phyloP scores from a whole-genome alignment of 2,888 invertebrate species.

The Iselma pallidipennis region DNA sequence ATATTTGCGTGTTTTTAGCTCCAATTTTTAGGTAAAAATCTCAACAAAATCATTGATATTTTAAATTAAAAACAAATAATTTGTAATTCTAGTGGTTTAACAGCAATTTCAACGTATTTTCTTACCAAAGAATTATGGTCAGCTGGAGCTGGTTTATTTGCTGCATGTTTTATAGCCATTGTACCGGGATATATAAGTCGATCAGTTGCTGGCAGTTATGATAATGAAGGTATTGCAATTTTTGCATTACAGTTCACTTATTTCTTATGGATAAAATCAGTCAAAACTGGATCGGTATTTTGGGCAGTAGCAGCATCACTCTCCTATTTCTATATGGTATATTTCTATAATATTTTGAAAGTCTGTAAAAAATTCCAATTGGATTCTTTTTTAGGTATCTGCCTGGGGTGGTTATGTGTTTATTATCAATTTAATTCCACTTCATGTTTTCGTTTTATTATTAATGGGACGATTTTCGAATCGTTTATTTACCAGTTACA shows the following conservation, averaged over 20 bases:
- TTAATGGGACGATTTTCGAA: conserved; percentile 95
- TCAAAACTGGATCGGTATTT: conserved; percentile 96
- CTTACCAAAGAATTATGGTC: conserved; percentile 98
- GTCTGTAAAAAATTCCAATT: not conserved
- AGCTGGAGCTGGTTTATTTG: conserved; percentile 94
- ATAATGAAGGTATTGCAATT: conserved; percentile 99
- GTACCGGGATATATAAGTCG: conserved; percentile 99
- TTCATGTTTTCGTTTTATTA: conserved; percentile 93
- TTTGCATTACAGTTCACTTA: conserved; percentile 99
- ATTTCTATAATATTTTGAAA: conserved; percentile 30
- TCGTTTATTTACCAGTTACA: conserved; percentile 91
- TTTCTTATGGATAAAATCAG: conserved; percentile 96
- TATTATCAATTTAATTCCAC: conserved; percentile 97
- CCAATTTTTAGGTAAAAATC: conserved; percentile 84
- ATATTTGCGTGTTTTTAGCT: conserved; percentile 98
- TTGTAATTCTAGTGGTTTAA: conserved; percentile 79
- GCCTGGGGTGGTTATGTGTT: conserved; percentile 99
- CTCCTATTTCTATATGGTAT: conserved; percentile 99
- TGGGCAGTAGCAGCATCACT: conserved; percentile 95
- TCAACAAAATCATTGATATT: conserved; percentile 1
- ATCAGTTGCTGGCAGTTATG: conserved; percentile 99
- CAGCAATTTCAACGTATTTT: conserved; percentile 96
- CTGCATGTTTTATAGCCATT: conserved; percentile 98
- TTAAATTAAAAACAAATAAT: not conserved
- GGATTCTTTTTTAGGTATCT: conserved; percentile 70